phyloP scores from a whole-genome alignment of 2,888 invertebrate genomes.

The Thelaira solivaga region DNA sequence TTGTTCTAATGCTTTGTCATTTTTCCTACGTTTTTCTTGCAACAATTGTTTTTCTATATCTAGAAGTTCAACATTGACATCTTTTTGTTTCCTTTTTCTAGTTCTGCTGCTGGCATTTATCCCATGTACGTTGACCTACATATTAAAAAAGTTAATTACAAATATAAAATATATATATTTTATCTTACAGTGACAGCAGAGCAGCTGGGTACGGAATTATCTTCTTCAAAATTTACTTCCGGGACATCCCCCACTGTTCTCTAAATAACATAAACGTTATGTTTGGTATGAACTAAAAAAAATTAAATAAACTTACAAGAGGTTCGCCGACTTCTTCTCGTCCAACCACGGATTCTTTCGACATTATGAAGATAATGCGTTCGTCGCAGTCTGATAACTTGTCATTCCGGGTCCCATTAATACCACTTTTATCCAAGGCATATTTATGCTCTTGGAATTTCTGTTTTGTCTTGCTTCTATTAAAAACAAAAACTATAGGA shows the following conservation, averaged over 20 bases:
- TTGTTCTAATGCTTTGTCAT: conserved; percentile 40
- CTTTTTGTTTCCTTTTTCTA: conserved; percentile 18
- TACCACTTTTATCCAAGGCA: background rate
- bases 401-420: background rate
- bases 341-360: background rate
- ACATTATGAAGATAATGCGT: background rate
- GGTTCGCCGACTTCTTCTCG: conserved; percentile 12
- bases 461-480: background rate
- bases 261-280: background rate
- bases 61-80: conserved; percentile 15
- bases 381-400: background rate
- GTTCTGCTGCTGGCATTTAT: too few species aligned
- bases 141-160: background rate
- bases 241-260: background rate
- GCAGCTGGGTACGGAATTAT: background rate
- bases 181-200: background rate
- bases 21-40: conserved; percentile 44
- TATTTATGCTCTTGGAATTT: background rate
- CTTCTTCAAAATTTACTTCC: background rate
- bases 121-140: background rate
- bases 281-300: background rate
- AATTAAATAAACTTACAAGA: conserved; percentile 1
- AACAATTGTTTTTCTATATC: conserved; percentile 22
- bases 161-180: background rate
- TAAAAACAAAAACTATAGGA: background rate